Conservation (phyloP, 2,797 vertebrate genomes). For the Heteromormyrus szaboi region DNA sequence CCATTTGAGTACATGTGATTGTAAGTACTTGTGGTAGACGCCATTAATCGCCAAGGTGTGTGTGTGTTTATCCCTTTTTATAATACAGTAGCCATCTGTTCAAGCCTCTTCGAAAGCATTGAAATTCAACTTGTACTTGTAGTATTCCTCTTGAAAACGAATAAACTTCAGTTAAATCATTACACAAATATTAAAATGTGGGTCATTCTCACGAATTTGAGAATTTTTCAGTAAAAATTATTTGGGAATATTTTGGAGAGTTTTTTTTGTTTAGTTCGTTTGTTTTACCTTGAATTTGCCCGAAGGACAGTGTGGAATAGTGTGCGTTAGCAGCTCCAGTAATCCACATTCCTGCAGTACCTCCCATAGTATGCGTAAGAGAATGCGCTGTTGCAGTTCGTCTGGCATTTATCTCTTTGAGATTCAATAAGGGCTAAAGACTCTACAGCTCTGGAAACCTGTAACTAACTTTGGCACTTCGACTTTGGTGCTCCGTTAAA, state of each 20-base stretch:
- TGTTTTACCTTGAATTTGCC: not conserved
- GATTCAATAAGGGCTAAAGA: not conserved
- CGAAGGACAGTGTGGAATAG: not conserved
- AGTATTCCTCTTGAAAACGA: not conserved
- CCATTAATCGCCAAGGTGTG: not conserved
- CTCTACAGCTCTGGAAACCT: not conserved
- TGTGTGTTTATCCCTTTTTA: not conserved
- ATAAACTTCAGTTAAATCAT: not conserved
- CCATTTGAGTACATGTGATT: not conserved
- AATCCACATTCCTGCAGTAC: not conserved
- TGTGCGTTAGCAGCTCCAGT: not conserved
- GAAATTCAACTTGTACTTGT: not conserved
- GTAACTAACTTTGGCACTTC: not conserved
- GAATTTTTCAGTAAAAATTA: not conserved
- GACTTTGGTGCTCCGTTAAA: not conserved
- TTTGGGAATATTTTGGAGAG: not conserved
- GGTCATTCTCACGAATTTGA: not conserved
- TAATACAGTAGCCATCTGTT: not conserved
- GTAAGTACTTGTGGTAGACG: not conserved
- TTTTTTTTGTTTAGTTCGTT: not conserved
- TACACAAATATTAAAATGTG: not conserved
- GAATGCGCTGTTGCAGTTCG: not conserved
- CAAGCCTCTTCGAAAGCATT: not conserved
- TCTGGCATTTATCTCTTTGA: not conserved
- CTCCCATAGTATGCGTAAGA: not conserved